These are phyloP conservation scores for Oxygymnocypris stewartii DNA, from an alignment of 2,113 vertebrate genomes.

Conservation along the genomic window DNA sequence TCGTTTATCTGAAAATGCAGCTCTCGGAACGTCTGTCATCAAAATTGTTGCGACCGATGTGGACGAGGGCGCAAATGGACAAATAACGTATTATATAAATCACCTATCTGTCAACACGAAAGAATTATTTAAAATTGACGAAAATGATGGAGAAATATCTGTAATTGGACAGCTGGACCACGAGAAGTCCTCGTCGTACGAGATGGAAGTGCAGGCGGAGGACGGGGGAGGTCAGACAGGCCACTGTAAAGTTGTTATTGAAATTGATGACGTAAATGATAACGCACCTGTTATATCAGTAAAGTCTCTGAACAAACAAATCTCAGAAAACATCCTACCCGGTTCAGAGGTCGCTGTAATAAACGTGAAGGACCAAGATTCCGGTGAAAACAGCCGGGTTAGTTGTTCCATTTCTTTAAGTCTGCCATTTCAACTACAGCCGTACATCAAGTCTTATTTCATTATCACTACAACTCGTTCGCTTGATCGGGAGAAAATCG, in stretches of 20 bases:
- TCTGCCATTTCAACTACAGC: constrained; percentile 64
- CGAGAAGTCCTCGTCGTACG: constrained; percentile 54
- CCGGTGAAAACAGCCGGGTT: constrained; percentile 66
- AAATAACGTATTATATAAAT: constrained; percentile 54
- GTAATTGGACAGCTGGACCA: constrained; percentile 53
- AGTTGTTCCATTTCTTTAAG: constrained; percentile 59
- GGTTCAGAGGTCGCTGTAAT: constrained; percentile 63
- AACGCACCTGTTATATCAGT: constrained; percentile 57
- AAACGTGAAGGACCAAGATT: constrained; percentile 70
- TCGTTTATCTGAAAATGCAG: constrained; percentile 51
- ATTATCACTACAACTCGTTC: constrained; percentile 62
- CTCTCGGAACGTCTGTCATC: constrained; percentile 39
- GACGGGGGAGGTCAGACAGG: constrained; percentile 57
- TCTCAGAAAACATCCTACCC: constrained; percentile 53
- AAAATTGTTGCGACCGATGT: constrained; percentile 48
- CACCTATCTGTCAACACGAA: constrained; percentile 43
- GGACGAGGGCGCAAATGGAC: constrained; percentile 55
- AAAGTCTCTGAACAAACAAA: constrained; percentile 54
- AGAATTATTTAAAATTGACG: constrained; percentile 54
- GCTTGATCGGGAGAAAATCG: constrained; percentile 67
- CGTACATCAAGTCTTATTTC: constrained; percentile 67
- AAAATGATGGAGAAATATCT: constrained; percentile 53
- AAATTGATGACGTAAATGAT: constrained; percentile 61
- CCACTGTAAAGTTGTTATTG: constrained; percentile 56
- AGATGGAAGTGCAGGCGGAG: constrained; percentile 58